Evolutionary conservation across 2,113 vertebrate species (phyloP), one percentile per base, ranked within the genome.

Genomic region (Clarias gariepinus): DNA sequence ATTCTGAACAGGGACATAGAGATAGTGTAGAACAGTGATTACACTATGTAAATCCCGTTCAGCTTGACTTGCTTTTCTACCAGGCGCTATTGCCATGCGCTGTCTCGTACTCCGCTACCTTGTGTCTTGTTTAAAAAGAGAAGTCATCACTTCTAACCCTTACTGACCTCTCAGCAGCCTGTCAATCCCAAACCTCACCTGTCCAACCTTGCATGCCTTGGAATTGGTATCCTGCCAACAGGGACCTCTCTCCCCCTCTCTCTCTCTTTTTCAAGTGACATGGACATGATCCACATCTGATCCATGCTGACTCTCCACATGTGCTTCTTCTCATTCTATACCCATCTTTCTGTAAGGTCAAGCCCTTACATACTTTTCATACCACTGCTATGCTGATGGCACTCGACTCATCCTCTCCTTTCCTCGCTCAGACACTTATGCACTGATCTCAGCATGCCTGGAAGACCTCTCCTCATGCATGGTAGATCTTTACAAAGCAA

Each of bases 401-500:
- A 79, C 77, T 79, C 19, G 12, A 21, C 16, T 23, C 28, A 16
- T 21, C n/a, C 12, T 30, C 74, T 28, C n/a, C 7, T 30, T 58
- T 79, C 8, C 76, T 57, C 55, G 3, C 16, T 60, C 77, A 79
- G 76, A 52, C 71, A 47, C 41, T 36, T 30, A 23, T 41, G 73
- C 23, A 52, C 36, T 1, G 0, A 52, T 52, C 73, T 53, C 73
- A 52, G 73, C 41, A 16, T 15, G 41, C 23, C 41, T 52, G 73
- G 73, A 21, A 76, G 73, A 76, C 47, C 73, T 76, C 73, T 76
- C 73, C 41, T 73, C 69, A 11, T 73, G 69, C 36, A 73, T 23
- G 19, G 69, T 36, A 76, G 73, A 23, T 76, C 73, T n/a, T 52
- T 41, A 53, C 41, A 0, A 41, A 76, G 73, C 36, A 52, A 52